Evolutionary conservation across 2,797 vertebrate species (phyloP).

Genomic region (Silurus lanzhouensis): DNA sequence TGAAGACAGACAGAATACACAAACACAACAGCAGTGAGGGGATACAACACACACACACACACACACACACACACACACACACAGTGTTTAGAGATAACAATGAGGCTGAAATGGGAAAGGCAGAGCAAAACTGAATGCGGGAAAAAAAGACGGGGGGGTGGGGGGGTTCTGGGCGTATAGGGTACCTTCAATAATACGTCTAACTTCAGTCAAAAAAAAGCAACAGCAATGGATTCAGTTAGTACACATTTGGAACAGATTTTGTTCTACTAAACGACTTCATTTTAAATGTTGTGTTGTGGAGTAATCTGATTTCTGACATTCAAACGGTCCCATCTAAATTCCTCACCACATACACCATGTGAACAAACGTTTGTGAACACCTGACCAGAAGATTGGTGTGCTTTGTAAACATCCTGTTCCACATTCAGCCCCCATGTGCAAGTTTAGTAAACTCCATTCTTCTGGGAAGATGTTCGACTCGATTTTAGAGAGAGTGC

Average conservation of each 20-base stretch:
- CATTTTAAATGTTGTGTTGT: not conserved
- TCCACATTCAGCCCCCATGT: too few species aligned
- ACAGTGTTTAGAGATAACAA: constrained; percentile 44
- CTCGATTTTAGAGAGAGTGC: too few species aligned
- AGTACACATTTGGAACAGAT: not conserved
- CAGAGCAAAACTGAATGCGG: constrained; percentile 8
- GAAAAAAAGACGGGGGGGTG: not conserved
- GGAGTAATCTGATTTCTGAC: not conserved
- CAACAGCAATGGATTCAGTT: not conserved
- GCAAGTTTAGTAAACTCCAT: too few species aligned
- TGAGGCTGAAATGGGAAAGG: constrained; percentile 47
- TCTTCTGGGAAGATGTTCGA: too few species aligned
- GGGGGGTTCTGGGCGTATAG: not conserved
- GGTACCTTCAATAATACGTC: not conserved
- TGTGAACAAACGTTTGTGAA: too few species aligned
- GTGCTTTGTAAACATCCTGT: too few species aligned
- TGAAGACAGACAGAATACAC: constrained; percentile 70
- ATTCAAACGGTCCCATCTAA: too few species aligned
- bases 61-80: constrained; percentile 45
- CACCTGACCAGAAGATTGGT: too few species aligned
- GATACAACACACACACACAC: constrained; percentile 35
- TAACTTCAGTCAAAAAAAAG: constrained; percentile 16
- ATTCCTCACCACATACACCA: too few species aligned
- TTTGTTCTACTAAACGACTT: not conserved
- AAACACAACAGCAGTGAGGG: constrained; percentile 57